Percentiles rank a stretch among this genome's conserved stretches.
phyloP scores from a whole-genome alignment of 2,113 vertebrate genomes.

The Bufo gargarizans region DNA sequence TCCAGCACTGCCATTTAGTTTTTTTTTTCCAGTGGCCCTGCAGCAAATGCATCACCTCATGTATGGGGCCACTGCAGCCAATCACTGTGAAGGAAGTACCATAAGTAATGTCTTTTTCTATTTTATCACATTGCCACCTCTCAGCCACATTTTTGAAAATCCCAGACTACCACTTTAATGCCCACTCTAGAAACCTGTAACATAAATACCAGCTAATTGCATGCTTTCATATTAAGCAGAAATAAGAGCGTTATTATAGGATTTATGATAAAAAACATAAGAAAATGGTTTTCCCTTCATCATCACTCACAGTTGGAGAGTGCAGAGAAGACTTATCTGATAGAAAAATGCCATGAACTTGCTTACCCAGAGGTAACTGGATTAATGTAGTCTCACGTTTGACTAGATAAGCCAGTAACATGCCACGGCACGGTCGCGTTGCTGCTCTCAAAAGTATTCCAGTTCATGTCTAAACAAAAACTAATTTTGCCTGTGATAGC shows the following conservation, averaged over 20 bases:
- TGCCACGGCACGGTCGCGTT: conserved; percentile 42
- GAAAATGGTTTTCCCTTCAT: conserved; percentile 29
- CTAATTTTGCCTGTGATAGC: conserved; percentile 22
- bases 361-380: conserved; percentile 45
- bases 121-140: too few species aligned
- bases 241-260: neutral
- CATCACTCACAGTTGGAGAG: conserved; percentile 21
- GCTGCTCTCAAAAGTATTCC: conserved; percentile 35
- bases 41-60: too few species aligned
- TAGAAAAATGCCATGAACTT: conserved; percentile 44
- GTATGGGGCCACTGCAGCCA: too few species aligned
- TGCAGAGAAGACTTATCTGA: conserved; percentile 1
- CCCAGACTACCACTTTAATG: too few species aligned
- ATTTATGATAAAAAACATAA: conserved; percentile 18
- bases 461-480: conserved; percentile 41
- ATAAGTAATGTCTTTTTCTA: too few species aligned
- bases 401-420: conserved; percentile 48
- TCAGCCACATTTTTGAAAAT: too few species aligned
- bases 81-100: too few species aligned
- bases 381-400: conserved; percentile 43
- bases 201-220: too few species aligned
- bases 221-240: neutral
- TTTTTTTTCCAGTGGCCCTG: too few species aligned
- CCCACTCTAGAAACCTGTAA: neutral
- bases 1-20: too few species aligned